These are phyloP conservation scores for Hippoglossus hippoglossus DNA, from an alignment of 2,797 vertebrate genomes.

Conservation along the genomic window DNA sequence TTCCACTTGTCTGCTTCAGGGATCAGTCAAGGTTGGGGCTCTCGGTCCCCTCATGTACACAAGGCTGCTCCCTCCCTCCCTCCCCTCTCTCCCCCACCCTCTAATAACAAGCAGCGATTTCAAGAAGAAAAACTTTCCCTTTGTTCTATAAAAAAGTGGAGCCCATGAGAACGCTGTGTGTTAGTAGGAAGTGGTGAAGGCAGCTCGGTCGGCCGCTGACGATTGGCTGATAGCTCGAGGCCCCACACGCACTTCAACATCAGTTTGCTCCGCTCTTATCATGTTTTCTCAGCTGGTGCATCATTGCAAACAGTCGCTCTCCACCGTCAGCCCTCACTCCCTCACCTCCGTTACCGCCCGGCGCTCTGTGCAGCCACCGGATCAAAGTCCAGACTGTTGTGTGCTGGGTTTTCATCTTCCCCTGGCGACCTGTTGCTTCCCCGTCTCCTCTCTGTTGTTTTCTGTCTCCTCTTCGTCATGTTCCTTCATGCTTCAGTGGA, in stretches of 20 bases:
- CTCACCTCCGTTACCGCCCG: constrained; percentile 12
- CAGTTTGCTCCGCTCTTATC: constrained; percentile 50
- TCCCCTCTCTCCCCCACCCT: neutral
- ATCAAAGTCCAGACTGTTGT: constrained; percentile 66
- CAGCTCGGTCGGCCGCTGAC: neutral
- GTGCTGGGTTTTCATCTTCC: constrained; percentile 50
- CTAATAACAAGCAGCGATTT: constrained; percentile 42
- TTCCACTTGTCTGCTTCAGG: constrained; percentile 66
- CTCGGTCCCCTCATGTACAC: constrained; percentile 31
- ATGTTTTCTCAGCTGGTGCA: constrained; percentile 73
- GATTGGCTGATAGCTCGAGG: neutral
- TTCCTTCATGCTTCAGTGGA: constrained; percentile 24
- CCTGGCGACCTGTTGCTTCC: constrained; percentile 54
- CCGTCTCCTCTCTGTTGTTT: constrained; percentile 27
- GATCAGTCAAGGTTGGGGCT: constrained; percentile 49
- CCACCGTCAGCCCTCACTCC: neutral
- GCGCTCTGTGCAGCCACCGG: constrained; percentile 30
- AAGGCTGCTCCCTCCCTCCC: neutral
- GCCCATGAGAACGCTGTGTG: constrained; percentile 29
- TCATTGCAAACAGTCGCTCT: constrained; percentile 34
- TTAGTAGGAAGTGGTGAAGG: constrained; percentile 9
- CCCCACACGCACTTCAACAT: constrained; percentile 17
- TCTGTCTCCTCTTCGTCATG: constrained; percentile 21
- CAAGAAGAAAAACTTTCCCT: constrained; percentile 22
- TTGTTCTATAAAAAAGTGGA: constrained; percentile 39